Conservation (phyloP, 35 echinoderm and acorn worm genomes). For the Holothuria glaberrima region DNA sequence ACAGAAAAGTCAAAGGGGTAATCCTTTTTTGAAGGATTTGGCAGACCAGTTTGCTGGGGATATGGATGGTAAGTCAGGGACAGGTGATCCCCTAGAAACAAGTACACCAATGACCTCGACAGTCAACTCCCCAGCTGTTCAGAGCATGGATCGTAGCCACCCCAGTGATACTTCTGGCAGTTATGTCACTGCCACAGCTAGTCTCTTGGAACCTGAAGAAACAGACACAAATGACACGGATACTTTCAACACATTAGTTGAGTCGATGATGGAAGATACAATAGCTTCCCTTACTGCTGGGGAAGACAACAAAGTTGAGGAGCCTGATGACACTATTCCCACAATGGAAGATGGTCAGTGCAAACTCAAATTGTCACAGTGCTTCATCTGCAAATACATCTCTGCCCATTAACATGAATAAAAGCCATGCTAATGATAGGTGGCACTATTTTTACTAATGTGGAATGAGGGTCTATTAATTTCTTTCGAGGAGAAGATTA, state of each 20-base stretch:
- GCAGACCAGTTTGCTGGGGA: background rate
- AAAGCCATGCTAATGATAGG: too few relatives aligned
- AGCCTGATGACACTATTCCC: background rate
- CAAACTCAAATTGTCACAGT: background rate
- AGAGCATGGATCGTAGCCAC: background rate
- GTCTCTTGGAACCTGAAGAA: slow-evolving; percentile 14
- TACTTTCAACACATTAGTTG: slow-evolving; percentile 35
- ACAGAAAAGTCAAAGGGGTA: background rate
- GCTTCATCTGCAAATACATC: too few relatives aligned
- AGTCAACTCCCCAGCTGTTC: background rate
- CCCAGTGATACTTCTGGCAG: background rate
- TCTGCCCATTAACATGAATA: too few relatives aligned
- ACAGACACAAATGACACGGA: background rate
- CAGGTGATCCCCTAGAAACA: slow-evolving; percentile 38
- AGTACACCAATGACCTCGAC: slow-evolving; percentile 54
- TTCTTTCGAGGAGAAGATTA: too few relatives aligned
- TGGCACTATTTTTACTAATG: too few relatives aligned
- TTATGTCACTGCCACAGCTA: slow-evolving; percentile 46
- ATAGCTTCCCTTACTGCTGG: background rate
- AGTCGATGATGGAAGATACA: slow-evolving; percentile 41
- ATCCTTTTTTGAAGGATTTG: background rate
- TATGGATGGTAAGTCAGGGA: slow-evolving; percentile 21
- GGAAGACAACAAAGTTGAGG: background rate
- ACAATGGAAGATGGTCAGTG: background rate
- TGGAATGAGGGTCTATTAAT: too few relatives aligned